Percentiles rank a stretch among this genome's conserved stretches.
These are phyloP conservation scores for Chelonia mydas DNA, from an alignment of 2,797 vertebrate genomes.

Conservation along the genomic window DNA sequence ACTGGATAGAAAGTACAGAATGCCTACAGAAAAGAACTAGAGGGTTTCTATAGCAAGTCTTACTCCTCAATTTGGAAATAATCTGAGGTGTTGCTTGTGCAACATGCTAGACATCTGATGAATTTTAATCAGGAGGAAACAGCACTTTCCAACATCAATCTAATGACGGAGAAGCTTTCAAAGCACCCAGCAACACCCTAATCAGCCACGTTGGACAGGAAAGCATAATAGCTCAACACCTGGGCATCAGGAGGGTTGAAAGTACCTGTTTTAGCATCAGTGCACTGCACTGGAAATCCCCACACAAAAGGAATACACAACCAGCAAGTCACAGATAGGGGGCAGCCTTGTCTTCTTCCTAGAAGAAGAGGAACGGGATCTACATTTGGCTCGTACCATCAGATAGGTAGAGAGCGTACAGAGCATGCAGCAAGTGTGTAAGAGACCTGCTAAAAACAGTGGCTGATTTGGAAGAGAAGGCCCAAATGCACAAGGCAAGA, in stretches of 20 bases:
- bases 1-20: background rate
- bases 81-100: background rate
- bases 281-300: background rate
- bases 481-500: background rate
- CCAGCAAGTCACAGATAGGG: background rate
- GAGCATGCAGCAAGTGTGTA: background rate
- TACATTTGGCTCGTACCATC: background rate
- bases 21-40: background rate
- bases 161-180: background rate
- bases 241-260: background rate
- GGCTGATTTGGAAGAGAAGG: background rate
- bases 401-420: background rate
- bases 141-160: background rate
- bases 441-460: background rate
- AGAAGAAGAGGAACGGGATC: background rate
- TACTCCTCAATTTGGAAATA: background rate
- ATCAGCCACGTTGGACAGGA: background rate
- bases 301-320: background rate
- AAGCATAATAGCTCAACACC: background rate
- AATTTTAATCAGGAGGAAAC: background rate
- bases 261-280: no score
- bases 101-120: background rate
- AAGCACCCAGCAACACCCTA: background rate
- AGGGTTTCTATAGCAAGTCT: background rate
- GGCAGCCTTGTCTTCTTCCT: background rate